Evolutionary conservation across 2,113 vertebrate genomes (phyloP), one percentile per base, ranked within the genome.

Genomic region (Aptenodytes patagonicus): DNA sequence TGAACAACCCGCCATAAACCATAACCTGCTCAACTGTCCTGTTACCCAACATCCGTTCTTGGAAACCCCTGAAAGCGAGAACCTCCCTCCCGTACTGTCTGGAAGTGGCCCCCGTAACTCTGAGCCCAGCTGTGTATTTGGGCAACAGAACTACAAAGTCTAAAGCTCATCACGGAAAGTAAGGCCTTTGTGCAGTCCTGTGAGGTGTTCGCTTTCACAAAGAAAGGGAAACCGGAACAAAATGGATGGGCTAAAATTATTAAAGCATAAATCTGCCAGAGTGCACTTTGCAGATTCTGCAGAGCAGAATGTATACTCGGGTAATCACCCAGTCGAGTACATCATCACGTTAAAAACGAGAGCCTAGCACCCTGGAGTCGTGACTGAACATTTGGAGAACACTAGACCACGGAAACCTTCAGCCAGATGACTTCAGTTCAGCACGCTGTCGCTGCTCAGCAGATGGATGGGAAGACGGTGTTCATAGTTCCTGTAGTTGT

Each of bases 161-260:
- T 52, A 54, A 84, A 69, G 71, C 71, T 70, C 40, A 12, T 49
- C 5, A 6, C 0, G 1, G 47, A 77, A 64, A 75, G 15, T 2
- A 44, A 60, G 25, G 32, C 40, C 40, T 66, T 34, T 14, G 26
- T 34, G 38, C 32, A 32, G 38, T n/a, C 38, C 73, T 36, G 36
- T 1, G 8, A 70, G 16, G 52, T 7, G 40, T 60, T 52, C 0
- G 1, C 57, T 80, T 72, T 52, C 0, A 0, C 22, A 25, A 38
- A 58, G 42, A 40, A 65, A 46, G n/a, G 31, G 36, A 90, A 92
- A 73, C 20, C 47, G 31, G 68, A 86, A 73, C 29, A 42, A 83
- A 95, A 93, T 0, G 5, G 46, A 86, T 34, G 19, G 18, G 42
- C n/a, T 76, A 14, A 18, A 26, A 60, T 47, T 38, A 87, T 65